phyloP scores from a whole-genome alignment of 1,140 invertebrate species.

The Scaptodrosophila lebanonensis region DNA sequence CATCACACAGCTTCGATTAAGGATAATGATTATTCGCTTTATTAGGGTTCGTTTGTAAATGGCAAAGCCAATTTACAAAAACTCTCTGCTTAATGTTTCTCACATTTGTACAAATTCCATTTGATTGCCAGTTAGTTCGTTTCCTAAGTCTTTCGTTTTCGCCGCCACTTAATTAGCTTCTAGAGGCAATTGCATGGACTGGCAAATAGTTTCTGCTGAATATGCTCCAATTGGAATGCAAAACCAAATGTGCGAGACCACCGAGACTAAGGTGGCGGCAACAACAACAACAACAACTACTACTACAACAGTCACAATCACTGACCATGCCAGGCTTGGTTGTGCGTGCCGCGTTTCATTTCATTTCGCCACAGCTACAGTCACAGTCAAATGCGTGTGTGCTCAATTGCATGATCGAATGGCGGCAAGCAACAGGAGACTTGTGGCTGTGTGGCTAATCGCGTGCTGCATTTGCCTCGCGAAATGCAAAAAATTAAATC shows the following conservation, averaged over 20 bases:
- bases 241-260: conserved; percentile 60
- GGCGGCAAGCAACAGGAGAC: conserved; percentile 26
- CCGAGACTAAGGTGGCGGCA: conserved; percentile 57
- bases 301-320: conserved; percentile 14
- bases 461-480: conserved; percentile 53
- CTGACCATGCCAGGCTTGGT: conserved; percentile 25
- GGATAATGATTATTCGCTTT: no score
- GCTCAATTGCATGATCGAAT: conserved; percentile 69
- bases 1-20: no score
- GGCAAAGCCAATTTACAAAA: no score
- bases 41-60: no score
- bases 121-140: conserved; percentile 23
- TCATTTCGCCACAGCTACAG: conserved; percentile 71
- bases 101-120: no score
- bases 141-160: conserved; percentile 41
- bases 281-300: conserved; percentile 21
- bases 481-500: conserved; percentile 63
- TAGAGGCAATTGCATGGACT: conserved; percentile 36
- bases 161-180: conserved; percentile 56
- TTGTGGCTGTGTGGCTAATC: conserved; percentile 53
- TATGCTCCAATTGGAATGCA: conserved; percentile 73
- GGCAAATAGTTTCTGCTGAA: conserved; percentile 45
- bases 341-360: conserved; percentile 71
- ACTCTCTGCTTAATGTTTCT: no score
- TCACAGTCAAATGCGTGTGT: conserved; percentile 72